These are phyloP conservation scores for Diadegma fenestrale DNA, from an alignment of 2,888 invertebrate genomes.

Conservation along the genomic window DNA sequence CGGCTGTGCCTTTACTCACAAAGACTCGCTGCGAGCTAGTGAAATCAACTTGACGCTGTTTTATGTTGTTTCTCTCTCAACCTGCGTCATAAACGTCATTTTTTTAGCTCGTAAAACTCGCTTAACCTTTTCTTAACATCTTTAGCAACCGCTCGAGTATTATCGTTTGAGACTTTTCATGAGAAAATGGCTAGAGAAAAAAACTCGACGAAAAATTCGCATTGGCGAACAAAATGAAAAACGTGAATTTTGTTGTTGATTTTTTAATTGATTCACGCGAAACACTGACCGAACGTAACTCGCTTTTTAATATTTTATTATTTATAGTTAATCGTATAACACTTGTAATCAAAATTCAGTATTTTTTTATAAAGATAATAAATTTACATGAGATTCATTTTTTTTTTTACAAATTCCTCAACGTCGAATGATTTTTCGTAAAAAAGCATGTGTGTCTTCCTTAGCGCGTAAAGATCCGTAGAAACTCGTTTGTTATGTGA, in stretches of 20 bases:
- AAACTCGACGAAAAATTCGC: not conserved
- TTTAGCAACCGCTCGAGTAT: not conserved
- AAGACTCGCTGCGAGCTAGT: not conserved
- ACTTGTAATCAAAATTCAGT: conserved; percentile 45
- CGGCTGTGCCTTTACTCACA: not conserved
- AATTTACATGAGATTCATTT: conserved; percentile 17
- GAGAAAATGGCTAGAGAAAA: not conserved
- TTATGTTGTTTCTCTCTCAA: conserved; percentile 13
- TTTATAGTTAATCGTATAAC: conserved; percentile 20
- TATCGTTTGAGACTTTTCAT: not conserved
- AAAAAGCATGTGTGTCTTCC: not conserved
- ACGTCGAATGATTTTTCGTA: conserved; percentile 32
- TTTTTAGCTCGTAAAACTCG: not conserved
- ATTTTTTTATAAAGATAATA: conserved; percentile 39
- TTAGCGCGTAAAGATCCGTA: not conserved
- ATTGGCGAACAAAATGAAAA: not conserved
- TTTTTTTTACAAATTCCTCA: conserved; percentile 28
- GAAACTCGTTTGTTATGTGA: conserved; percentile 25
- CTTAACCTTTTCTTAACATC: not conserved
- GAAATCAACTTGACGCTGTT: conserved; percentile 12
- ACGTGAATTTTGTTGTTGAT: conserved; percentile 4
- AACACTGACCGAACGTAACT: conserved; percentile 1
- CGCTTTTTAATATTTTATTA: not conserved
- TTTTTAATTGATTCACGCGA: conserved; percentile 29
- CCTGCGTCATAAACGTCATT: not conserved